Base-by-base conservation (phyloP, 2,797 vertebrate genomes). In the Gymnopithys bicolor region DNA sequence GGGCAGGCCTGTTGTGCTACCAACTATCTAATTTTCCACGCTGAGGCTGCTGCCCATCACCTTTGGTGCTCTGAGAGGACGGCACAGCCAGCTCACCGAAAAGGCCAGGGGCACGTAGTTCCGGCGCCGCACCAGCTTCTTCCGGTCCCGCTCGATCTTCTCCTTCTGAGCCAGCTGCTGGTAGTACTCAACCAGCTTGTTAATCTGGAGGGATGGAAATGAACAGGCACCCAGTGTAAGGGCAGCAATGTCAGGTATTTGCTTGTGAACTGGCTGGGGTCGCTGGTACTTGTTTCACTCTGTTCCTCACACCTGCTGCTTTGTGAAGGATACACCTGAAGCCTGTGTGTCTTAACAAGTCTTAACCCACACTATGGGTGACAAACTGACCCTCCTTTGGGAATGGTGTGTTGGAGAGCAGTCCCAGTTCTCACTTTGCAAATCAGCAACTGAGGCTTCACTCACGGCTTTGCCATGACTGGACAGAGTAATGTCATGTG, bases 171-270 rank as follows among this genome's bases (percentile, higher is more conserved):
- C 99, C 97, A 99, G 95, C 90, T 99, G 99, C 96, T 99, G 99
- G 96, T 99, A 99, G 98, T 99, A 99, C 97, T 99, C 99, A 35
- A 99, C 98, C 96, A 99, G 97, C 81, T 99, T 99, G 97, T 99
- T 99, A 98, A 99, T 99, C 99, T 99, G 97, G 27, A 93, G 75
- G 67, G 80, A 89, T 35, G 17, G 71, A 90, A 90, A 66, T 51
- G 28, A 81, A 88, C n/a, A 84, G 75, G 58, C 7, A 77, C 5
- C 3, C 28, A 22, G 27, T 62, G 82, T 45, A 32, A 8, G 13
- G 4, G 15, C 13, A 90, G 55, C 3, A 62, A 18, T 7, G 10
- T 37, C 63, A 66, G 16, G 67, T 30, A 43, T 46, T 51, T 33
- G 7, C 19, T 6, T n/a, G 68, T 27, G 30, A 74, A 33, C 13